phyloP scores from a whole-genome alignment of 2,888 invertebrate species.

The Dryobotodes eremita region DNA sequence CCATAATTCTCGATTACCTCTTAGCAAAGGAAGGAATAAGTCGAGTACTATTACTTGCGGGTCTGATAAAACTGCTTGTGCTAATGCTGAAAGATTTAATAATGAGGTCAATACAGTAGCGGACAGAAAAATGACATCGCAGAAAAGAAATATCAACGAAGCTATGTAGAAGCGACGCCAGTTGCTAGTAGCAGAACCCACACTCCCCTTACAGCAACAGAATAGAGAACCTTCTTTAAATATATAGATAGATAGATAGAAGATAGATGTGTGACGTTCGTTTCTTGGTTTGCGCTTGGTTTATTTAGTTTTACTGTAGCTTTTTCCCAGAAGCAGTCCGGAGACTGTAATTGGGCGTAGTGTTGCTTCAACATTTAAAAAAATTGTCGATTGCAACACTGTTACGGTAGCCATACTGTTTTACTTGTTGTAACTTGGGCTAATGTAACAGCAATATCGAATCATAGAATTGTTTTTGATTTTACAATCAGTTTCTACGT shows the following conservation, averaged over 20 bases:
- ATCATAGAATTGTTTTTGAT: too few species aligned
- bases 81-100: not conserved
- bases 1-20: slow-evolving; percentile 16
- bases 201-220: not conserved
- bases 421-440: too few species aligned
- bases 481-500: not conserved
- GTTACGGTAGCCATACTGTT: too few species aligned
- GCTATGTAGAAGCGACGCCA: slow-evolving; percentile 34
- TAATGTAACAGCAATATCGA: too few species aligned
- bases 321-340: not conserved
- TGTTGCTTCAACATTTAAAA: not conserved
- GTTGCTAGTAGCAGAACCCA: not conserved
- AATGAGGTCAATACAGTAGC: not conserved
- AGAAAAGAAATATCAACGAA: too few species aligned
- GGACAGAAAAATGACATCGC: slow-evolving; percentile 3
- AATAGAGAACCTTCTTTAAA: slow-evolving; percentile 3
- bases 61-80: not conserved
- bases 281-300: not conserved
- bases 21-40: slow-evolving; percentile 2
- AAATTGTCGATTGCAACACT: not conserved
- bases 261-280: not conserved
- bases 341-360: not conserved
- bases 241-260: too few species aligned
- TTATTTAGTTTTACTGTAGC: not conserved
- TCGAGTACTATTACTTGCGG: slow-evolving; percentile 7